phyloP scores from a whole-genome alignment of 2,888 invertebrate species.

The Ophion obscuratus region DNA sequence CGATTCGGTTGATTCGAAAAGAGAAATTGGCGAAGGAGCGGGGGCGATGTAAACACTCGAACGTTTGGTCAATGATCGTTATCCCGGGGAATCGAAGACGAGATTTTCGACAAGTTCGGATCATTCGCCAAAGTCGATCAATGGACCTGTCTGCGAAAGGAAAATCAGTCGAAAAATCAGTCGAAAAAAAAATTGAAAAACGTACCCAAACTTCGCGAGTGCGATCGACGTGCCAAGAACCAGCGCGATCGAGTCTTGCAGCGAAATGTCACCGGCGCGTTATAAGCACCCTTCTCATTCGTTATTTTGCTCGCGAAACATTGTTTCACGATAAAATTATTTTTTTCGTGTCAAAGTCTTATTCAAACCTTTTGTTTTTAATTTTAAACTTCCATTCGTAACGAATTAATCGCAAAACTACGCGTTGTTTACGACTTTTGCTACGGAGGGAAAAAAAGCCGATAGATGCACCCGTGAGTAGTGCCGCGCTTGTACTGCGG shows the following conservation, averaged over 20 bases:
- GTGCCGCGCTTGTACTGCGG: slow-evolving; percentile 58
- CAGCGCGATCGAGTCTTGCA: background rate
- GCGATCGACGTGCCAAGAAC: background rate
- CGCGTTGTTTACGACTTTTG: slow-evolving; percentile 6
- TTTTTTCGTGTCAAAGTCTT: background rate
- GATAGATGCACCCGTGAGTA: slow-evolving; percentile 46
- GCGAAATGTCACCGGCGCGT: background rate
- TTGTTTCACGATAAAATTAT: background rate
- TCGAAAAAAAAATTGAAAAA: background rate
- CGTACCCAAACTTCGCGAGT: background rate
- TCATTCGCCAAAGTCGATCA: background rate
- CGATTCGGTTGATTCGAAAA: too few relatives aligned
- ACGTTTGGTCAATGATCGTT: too few relatives aligned
- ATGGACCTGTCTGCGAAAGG: too few relatives aligned
- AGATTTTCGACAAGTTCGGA: background rate
- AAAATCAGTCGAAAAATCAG: background rate
- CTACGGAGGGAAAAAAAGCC: background rate
- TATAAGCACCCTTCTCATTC: background rate
- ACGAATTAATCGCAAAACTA: background rate
- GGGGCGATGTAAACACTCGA: too few relatives aligned
- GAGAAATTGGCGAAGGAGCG: too few relatives aligned
- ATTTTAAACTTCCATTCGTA: background rate
- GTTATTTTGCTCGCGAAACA: background rate
- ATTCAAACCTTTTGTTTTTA: background rate
- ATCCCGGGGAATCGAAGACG: too few relatives aligned